A percentile compares a stretch with the other conserved stretches of the same genome.
phyloP scores from a whole-genome alignment of 2,797 vertebrate species.

The Denticeps clupeoides region DNA sequence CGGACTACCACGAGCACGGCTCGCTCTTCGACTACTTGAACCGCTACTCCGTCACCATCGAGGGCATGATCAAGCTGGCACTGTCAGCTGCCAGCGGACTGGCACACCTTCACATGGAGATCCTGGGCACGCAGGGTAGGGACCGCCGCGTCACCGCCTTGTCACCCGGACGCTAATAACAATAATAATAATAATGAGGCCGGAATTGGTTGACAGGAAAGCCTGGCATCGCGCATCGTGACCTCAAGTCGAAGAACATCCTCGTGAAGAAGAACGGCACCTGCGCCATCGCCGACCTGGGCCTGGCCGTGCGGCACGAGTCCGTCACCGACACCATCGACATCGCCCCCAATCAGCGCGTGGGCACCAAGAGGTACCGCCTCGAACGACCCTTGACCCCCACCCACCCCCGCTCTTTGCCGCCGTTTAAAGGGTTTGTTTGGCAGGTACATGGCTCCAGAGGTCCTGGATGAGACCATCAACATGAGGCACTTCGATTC shows the following conservation, averaged over 20 bases:
- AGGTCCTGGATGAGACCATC: conserved; percentile 96
- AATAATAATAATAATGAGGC: too few species aligned
- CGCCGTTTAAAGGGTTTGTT: too few species aligned
- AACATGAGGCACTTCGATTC: conserved; percentile 99
- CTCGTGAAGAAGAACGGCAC: conserved; percentile 94
- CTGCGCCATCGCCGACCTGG: conserved; percentile 93
- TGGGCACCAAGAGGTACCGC: conserved; percentile 88
- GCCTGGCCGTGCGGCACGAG: conserved; percentile 90
- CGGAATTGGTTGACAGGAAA: conserved; percentile 83
- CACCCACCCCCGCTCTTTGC: too few species aligned
- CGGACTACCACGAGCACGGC: conserved; percentile 92
- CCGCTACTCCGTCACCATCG: conserved; percentile 88
- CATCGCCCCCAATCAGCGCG: conserved; percentile 93
- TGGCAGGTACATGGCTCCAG: conserved; percentile 99
- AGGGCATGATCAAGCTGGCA: conserved; percentile 94
- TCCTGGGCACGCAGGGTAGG: conserved; percentile 95
- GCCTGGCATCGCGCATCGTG: conserved; percentile 92
- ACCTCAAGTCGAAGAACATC: conserved; percentile 98
- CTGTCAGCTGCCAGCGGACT: conserved; percentile 89
- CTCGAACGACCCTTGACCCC: too few species aligned
- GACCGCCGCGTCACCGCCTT: not conserved
- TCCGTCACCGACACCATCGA: conserved; percentile 94
- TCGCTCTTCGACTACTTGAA: conserved; percentile 96
- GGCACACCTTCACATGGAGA: conserved; percentile 98
- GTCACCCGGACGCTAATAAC: too few species aligned